Conservation (phyloP, 2,888 invertebrate species). For the Ormyrus labotus region DNA sequence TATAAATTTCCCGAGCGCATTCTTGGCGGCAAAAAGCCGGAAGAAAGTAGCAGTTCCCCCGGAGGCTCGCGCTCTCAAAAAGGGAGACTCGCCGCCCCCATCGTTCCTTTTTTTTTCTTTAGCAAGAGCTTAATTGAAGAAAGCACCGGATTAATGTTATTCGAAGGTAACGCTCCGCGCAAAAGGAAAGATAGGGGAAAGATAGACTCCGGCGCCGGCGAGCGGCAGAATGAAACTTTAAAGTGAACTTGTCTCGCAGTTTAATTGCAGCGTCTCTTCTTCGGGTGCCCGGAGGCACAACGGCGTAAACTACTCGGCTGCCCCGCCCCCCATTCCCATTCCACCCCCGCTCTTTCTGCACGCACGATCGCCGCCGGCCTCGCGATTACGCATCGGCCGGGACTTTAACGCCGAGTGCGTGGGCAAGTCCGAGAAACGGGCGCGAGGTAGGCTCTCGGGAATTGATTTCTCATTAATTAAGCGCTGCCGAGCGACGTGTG, state of each 20-base stretch:
- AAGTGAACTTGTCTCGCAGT: conserved; percentile 51
- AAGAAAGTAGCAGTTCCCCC: background rate
- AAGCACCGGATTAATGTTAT: conserved; percentile 50
- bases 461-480: conserved; percentile 70
- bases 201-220: conserved; percentile 36
- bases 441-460: conserved; percentile 53
- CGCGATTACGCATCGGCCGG: no score
- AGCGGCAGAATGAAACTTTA: conserved; percentile 46
- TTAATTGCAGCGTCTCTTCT: conserved; percentile 45
- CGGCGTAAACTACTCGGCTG: background rate
- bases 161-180: conserved; percentile 24
- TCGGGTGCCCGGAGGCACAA: background rate
- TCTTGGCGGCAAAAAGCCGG: background rate
- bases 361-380: background rate
- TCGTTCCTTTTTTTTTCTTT: conserved; percentile 1
- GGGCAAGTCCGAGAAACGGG: background rate
- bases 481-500: conserved; percentile 30
- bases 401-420: background rate
- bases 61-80: conserved; percentile 19
- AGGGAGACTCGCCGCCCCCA: conserved; percentile 2
- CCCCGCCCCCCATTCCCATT: background rate
- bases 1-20: conserved; percentile 14
- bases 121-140: conserved; percentile 41
- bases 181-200: conserved; percentile 30
- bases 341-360: background rate